Base-by-base conservation (phyloP, 2,113 vertebrate genomes). In the Nesogale talazaci region DNA sequence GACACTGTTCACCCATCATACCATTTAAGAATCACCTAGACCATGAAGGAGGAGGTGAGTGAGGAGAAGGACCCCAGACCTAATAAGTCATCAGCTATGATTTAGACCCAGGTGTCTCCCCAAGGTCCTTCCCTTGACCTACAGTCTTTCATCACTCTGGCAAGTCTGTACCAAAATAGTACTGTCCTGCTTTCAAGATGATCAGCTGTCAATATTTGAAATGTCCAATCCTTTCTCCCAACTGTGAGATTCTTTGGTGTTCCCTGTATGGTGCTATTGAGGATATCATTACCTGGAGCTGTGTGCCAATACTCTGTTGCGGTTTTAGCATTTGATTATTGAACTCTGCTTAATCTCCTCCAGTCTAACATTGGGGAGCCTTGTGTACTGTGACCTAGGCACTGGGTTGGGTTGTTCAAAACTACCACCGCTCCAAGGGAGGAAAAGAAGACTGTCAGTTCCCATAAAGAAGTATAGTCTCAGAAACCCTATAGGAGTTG, bases 101-200 rank as follows among this genome's bases (percentile, higher is more conserved):
- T n/a, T 40, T 23, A 56, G 25, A 36, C 6, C 72, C 57, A 29
- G 46, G 27, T 31, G 46, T 36, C 27, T 40, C 11, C 40, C 25
- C 74, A 46, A 40, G 7, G 25, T 20, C 3, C 25, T 25, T 42
- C 14, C 38, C 31, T 12, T 8, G 15, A 19, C 2, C 31, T 2
- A 9, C 1, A 76, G 9, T 15, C 76, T 52, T n/a, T 3, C 1
- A 10, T 74, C 11, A 2, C 3, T 8, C 16, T 25, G 3, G 6
- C 29, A 38, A n/a, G 3, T 2, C 25, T 38, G 23, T 22, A 34
- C 27, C 23, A 1, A 3, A 17, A 84, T 25, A 14, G 22, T 63
- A 14, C 36, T 1, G 0, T 0, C 6, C 6, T 36, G 16, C n/a
- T 10, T 40, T n/a, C 63, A 3, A 52, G 22, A 8, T 57, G 36